phyloP scores from a whole-genome alignment of 1,140 invertebrate genomes.

The Lasioglossum baleicum region DNA sequence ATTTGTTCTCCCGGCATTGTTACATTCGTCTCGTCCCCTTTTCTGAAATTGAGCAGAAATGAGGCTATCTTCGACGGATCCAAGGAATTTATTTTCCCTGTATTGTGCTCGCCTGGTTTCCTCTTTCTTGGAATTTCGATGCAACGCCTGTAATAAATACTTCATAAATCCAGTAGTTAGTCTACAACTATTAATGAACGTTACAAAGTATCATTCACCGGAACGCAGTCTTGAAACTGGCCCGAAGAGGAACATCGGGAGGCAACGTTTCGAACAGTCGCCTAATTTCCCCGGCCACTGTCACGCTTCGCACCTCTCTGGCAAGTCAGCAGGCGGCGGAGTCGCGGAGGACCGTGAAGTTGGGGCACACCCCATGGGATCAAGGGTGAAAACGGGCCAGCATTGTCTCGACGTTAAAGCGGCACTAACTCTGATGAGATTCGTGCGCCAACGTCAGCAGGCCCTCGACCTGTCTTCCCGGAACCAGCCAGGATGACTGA shows the following conservation, averaged over 20 bases:
- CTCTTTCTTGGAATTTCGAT: neutral
- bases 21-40: too few species aligned
- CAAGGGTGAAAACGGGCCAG: conserved; percentile 1
- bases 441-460: conserved; percentile 49
- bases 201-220: too few species aligned
- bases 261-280: neutral
- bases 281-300: conserved; percentile 25
- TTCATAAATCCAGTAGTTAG: too few species aligned
- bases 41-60: too few species aligned
- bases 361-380: conserved; percentile 37
- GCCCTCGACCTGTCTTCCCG: conserved; percentile 31
- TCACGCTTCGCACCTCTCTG: conserved; percentile 32
- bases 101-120: too few species aligned
- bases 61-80: too few species aligned
- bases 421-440: conserved; percentile 63
- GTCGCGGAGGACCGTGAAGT: neutral
- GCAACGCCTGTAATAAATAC: too few species aligned
- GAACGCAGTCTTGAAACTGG: too few species aligned
- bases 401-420: conserved; percentile 45
- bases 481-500: conserved; percentile 57
- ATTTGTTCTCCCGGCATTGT: neutral
- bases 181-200: too few species aligned
- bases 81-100: too few species aligned
- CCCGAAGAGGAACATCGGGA: neutral
- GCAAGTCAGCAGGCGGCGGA: neutral